phyloP scores from a whole-genome alignment of 2,113 vertebrate genomes.

The Ammodramus savannarum region DNA sequence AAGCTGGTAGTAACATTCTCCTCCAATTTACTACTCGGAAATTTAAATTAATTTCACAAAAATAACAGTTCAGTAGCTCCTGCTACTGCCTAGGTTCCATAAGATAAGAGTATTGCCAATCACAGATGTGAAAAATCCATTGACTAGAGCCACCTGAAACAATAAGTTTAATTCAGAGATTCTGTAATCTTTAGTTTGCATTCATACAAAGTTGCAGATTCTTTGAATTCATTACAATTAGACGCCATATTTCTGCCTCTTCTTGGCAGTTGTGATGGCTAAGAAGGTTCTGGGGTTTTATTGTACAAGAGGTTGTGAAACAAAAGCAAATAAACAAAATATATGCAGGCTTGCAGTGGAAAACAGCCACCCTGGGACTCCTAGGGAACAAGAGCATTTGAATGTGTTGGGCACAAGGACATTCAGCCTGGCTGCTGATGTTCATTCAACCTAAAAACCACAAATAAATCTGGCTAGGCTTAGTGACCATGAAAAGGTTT shows the following conservation, averaged over 20 bases:
- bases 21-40: not conserved
- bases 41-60: not conserved
- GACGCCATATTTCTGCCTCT: not conserved
- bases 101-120: not conserved
- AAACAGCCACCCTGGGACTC: not conserved
- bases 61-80: not conserved
- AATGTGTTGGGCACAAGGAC: not conserved
- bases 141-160: not conserved
- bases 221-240: not conserved
- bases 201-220: not conserved
- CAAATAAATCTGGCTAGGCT: not conserved
- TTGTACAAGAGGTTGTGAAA: not conserved
- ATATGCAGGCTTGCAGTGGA: not conserved
- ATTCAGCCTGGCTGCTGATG: not conserved
- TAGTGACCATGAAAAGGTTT: not conserved
- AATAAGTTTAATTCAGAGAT: not conserved
- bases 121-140: not conserved
- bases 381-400: not conserved
- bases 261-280: not conserved
- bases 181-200: not conserved
- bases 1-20: not conserved
- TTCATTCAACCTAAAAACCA: not conserved
- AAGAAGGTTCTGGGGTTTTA: not conserved
- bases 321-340: not conserved
- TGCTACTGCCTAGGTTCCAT: not conserved